Evolutionary conservation across 2,113 vertebrate species (phyloP).

Genomic region (Pterocles burchelli): DNA sequence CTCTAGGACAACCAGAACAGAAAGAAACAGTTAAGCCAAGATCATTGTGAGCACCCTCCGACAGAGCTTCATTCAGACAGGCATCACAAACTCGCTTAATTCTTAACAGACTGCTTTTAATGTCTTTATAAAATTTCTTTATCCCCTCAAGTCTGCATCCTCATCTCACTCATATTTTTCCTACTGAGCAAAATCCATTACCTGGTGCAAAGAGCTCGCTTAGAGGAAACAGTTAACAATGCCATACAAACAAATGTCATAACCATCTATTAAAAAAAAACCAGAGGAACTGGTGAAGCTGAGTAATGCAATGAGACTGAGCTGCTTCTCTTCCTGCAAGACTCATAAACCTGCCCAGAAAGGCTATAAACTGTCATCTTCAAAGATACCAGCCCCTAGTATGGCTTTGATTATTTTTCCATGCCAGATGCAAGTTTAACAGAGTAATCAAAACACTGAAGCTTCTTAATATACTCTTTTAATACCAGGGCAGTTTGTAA

Average conservation of each 20-base stretch:
- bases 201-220: neutral
- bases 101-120: neutral
- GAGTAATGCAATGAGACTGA: neutral
- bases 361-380: neutral
- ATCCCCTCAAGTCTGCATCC: neutral
- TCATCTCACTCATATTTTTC: neutral
- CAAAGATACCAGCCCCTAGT: neutral
- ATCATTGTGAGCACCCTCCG: neutral
- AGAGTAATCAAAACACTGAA: neutral
- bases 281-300: neutral
- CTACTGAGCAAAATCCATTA: neutral
- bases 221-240: accelerated
- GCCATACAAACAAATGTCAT: neutral
- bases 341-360: conserved; percentile 1
- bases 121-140: neutral
- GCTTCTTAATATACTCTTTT: conserved; percentile 1
- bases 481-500: neutral
- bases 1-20: neutral
- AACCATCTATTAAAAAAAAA: neutral
- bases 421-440: neutral
- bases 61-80: neutral
- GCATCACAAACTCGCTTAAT: neutral
- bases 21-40: neutral
- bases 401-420: neutral
- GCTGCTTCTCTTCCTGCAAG: neutral